These are phyloP conservation scores for Gulo gulo DNA, from an alignment of 2,113 vertebrate genomes.

Conservation along the genomic window DNA sequence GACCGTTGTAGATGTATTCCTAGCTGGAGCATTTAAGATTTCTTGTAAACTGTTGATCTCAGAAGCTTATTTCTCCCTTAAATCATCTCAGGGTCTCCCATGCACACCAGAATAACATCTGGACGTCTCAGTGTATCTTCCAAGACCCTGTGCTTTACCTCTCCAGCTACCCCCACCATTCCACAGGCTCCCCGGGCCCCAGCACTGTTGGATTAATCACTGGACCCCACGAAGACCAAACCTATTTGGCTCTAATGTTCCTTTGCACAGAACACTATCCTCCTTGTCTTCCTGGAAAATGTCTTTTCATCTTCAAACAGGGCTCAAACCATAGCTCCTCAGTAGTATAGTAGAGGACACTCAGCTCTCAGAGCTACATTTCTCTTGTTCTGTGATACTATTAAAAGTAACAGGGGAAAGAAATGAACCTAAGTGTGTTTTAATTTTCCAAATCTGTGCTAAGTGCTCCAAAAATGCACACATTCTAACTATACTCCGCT, in stretches of 20 bases:
- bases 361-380: fast-evolving
- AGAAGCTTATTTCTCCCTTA: not conserved
- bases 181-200: not conserved
- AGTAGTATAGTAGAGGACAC: not conserved
- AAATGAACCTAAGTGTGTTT: not conserved
- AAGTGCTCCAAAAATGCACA: not conserved
- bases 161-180: not conserved
- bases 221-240: fast-evolving
- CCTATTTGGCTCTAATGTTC: not conserved
- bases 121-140: not conserved
- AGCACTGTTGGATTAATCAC: fast-evolving
- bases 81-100: not conserved
- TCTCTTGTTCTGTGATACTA: not conserved
- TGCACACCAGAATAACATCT: not conserved
- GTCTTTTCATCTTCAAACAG: not conserved
- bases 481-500: too few species aligned
- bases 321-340: not conserved
- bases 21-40: not conserved
- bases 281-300: not conserved
- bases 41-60: not conserved
- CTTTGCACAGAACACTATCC: not conserved
- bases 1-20: not conserved
- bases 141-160: not conserved
- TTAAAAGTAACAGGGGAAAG: not conserved
- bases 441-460: not conserved